Evolutionary conservation across 2,113 vertebrate species (phyloP).

Genomic region (Paralichthys olivaceus): DNA sequence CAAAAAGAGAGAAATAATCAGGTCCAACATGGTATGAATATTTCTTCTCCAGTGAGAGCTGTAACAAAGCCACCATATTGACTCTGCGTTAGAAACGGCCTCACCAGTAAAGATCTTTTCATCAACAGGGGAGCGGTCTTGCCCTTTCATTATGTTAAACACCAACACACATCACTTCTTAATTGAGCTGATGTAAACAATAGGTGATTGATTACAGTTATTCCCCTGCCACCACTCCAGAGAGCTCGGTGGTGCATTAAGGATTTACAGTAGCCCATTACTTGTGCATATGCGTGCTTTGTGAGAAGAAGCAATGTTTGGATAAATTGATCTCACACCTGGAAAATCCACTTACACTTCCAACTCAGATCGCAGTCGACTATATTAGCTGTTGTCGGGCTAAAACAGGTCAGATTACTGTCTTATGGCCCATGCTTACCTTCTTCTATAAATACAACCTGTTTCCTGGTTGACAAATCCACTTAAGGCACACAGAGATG

Average conservation of each 20-base stretch:
- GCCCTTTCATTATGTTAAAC: slow-evolving; percentile 63
- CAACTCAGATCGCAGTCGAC: slow-evolving; percentile 17
- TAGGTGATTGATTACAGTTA: slow-evolving; percentile 58
- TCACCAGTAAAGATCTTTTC: slow-evolving; percentile 43
- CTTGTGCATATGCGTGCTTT: slow-evolving; percentile 26
- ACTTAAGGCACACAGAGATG: slow-evolving; percentile 55
- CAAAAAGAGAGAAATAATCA: not conserved
- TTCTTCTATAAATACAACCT: slow-evolving; percentile 64
- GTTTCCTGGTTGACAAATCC: slow-evolving; percentile 67
- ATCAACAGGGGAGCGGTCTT: slow-evolving; percentile 37
- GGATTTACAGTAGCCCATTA: slow-evolving; percentile 54
- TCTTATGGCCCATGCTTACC: slow-evolving; percentile 46
- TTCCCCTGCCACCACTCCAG: slow-evolving; percentile 53
- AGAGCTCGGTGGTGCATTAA: slow-evolving; percentile 28
- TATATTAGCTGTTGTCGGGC: slow-evolving; percentile 36
- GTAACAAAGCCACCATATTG: slow-evolving; percentile 13
- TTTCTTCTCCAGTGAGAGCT: not conserved
- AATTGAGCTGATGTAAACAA: slow-evolving; percentile 62
- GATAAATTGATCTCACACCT: slow-evolving; percentile 53
- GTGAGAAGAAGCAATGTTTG: slow-evolving; percentile 10
- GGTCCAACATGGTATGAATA: not conserved
- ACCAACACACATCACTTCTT: slow-evolving; percentile 51
- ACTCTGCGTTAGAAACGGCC: slow-evolving; percentile 13
- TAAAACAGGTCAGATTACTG: slow-evolving; percentile 56
- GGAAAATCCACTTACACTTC: slow-evolving; percentile 39